These are phyloP conservation scores for Porites evermanni DNA, from an alignment of 92 coral and sea anemone species.

Conservation along the genomic window DNA sequence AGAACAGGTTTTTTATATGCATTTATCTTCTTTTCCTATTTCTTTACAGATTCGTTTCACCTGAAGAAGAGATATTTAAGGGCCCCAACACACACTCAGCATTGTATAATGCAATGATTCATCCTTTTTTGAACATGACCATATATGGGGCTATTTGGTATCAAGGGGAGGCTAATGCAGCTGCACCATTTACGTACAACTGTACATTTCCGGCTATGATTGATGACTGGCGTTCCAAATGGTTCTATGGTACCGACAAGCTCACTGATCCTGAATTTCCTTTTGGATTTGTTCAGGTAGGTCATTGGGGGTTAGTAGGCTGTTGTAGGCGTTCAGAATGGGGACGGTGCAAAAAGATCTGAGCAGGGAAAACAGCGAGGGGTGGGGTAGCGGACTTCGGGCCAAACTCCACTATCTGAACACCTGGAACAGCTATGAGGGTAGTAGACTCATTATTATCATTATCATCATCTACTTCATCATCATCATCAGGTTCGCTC, in stretches of 20 bases:
- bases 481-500: too few species aligned
- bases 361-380: too few species aligned
- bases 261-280: slow-evolving; percentile 83
- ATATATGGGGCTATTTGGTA: slow-evolving; percentile 98
- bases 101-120: slow-evolving; percentile 96
- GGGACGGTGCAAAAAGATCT: too few species aligned
- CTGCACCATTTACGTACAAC: slow-evolving; percentile 78
- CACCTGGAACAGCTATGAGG: too few species aligned
- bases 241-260: slow-evolving; percentile 80
- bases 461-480: too few species aligned
- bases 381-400: too few species aligned
- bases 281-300: slow-evolving; percentile 98
- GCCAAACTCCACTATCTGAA: too few species aligned
- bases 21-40: neutral
- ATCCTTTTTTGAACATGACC: slow-evolving; percentile 95
- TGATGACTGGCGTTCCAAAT: slow-evolving; percentile 95
- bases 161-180: slow-evolving; percentile 91
- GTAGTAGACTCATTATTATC: too few species aligned
- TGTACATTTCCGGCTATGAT: slow-evolving; percentile 99
- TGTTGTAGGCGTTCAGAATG: too few species aligned
- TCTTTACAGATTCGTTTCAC: slow-evolving; percentile 16
- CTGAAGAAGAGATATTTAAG: slow-evolving; percentile 20
- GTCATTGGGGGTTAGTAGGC: too few species aligned
- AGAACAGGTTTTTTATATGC: too few species aligned
- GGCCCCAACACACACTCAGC: slow-evolving; percentile 62